Evolutionary conservation across 2,888 invertebrate genomes (phyloP), one percentile per base, ranked within the genome.

Genomic region (Catocala nupta): DNA sequence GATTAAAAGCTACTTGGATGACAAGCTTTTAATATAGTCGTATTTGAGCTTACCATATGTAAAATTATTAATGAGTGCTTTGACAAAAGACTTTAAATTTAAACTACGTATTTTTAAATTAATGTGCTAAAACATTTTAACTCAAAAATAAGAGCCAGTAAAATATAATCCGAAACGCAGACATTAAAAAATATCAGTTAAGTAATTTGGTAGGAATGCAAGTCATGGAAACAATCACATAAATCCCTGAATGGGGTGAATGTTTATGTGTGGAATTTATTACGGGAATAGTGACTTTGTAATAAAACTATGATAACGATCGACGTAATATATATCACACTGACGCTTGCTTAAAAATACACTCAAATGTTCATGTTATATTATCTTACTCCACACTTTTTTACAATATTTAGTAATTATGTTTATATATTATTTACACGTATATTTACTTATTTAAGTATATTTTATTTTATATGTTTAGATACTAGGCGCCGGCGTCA

Each of bases 221-320:
- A 81, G 82, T 83, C 81, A 81, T 72, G 80, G 65, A 78, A 82
- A 80, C 78, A 83, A 83, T 83, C 80, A 80, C 75, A 77, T 80
- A 80, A 80, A 78, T 73, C 58, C 68, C 52, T 65, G 43, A 62
- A 67, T 44, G 63, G 73, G 73, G 73, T 73, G 61, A 73, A 74
- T 73, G 67, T 71, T 71, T 72, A 68, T 67, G 73, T 66, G 64
- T 67, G 65, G 61, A 65, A 67, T 73, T 79, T 71, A 70, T 79
- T 73, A 73, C 55, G 55, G 63, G 52, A 61, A 36, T 70, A 62
- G 66, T 68, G 71, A 67, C 55, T 63, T 64, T 45, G 67, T 77
- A 75, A 75, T 71, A 77, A 78, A 75, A 71, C 61, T 73, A 51
- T 63, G 74, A 76, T 74, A 74, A 73, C 50, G 59, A 76, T 76